Conservation (phyloP, 2,888 invertebrate genomes). For the Dryobotodes eremita region DNA sequence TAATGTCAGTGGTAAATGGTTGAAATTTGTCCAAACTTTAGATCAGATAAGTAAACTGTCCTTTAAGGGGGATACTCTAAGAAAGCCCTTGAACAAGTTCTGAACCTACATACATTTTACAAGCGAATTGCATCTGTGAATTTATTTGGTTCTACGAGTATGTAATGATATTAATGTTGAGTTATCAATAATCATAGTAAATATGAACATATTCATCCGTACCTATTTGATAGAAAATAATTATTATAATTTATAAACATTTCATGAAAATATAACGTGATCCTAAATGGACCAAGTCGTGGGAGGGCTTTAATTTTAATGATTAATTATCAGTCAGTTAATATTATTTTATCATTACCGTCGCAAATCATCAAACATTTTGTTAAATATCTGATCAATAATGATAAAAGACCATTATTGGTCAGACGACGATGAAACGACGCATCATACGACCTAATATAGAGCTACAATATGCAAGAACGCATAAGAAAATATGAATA, state of each 20-base stretch:
- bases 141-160: not conserved
- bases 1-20: slow-evolving; percentile 62
- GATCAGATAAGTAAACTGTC: slow-evolving; percentile 67
- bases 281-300: not conserved
- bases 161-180: no score
- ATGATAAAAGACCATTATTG: not conserved
- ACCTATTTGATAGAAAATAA: not conserved
- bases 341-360: not conserved
- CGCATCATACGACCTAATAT: not conserved
- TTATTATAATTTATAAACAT: not conserved
- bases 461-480: not conserved
- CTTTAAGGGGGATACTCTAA: slow-evolving; percentile 13
- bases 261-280: not conserved
- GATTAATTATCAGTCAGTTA: not conserved
- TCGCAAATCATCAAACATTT: not conserved
- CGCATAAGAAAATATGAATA: not conserved
- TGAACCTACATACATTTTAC: not conserved
- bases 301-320: no score
- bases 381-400: not conserved
- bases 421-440: no score
- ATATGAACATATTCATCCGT: not conserved
- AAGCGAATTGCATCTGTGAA: not conserved
- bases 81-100: not conserved
- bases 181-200: no score
- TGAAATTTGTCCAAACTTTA: slow-evolving; percentile 70